Evolutionary conservation across 2,888 invertebrate genomes (phyloP).

Genomic region (Callimorpha dominula): DNA sequence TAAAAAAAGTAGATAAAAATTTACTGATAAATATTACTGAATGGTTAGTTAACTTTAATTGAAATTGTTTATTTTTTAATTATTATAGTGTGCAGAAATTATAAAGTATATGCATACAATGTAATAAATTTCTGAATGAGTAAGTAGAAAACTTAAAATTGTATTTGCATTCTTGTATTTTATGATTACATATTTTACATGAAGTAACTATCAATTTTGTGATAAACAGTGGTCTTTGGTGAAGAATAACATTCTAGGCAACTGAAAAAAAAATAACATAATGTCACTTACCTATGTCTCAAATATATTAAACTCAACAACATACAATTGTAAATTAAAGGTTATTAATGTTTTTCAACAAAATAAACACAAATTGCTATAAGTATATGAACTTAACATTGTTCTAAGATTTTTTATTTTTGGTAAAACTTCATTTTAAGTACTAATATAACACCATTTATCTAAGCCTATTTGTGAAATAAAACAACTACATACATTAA

Average conservation of each 20-base stretch:
- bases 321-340: slow-evolving; percentile 64
- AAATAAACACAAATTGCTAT: slow-evolving; percentile 64
- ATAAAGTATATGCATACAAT: neutral
- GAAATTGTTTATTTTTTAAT: slow-evolving; percentile 4
- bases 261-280: slow-evolving; percentile 49
- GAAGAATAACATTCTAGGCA: slow-evolving; percentile 61
- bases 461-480: slow-evolving; percentile 76
- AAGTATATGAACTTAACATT: slow-evolving; percentile 74
- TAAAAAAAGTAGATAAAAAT: neutral
- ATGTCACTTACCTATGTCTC: slow-evolving; percentile 60
- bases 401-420: slow-evolving; percentile 76
- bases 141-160: neutral
- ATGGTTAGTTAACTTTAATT: slow-evolving; percentile 3
- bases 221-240: slow-evolving; percentile 70
- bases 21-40: neutral
- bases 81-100: slow-evolving; percentile 3
- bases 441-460: slow-evolving; percentile 77
- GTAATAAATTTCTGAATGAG: neutral
- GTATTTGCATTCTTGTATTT: slow-evolving; percentile 2
- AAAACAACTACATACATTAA: slow-evolving; percentile 54
- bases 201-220: slow-evolving; percentile 30
- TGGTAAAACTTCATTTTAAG: slow-evolving; percentile 81
- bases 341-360: slow-evolving; percentile 61
- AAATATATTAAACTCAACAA: slow-evolving; percentile 77
- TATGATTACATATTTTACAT: slow-evolving; percentile 6